Evolutionary conservation across 2,113 vertebrate species (phyloP).

Genomic region (Pelvicachromis taeniatus): DNA sequence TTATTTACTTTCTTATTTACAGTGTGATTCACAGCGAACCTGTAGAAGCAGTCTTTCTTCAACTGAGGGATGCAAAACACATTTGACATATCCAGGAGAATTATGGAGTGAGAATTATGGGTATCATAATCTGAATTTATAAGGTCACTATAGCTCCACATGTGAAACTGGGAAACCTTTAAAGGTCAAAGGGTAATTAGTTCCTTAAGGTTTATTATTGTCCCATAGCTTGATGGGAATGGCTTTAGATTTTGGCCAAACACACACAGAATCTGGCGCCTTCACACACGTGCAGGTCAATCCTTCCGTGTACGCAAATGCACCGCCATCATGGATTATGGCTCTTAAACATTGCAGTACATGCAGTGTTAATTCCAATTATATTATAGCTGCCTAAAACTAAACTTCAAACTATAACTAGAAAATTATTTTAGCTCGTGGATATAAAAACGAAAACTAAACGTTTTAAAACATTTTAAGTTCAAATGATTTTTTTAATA

Average conservation of each 20-base stretch:
- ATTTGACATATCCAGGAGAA: not conserved
- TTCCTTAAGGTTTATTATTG: not conserved
- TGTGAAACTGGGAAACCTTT: not conserved
- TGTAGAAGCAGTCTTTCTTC: not conserved
- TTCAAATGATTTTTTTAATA: not conserved
- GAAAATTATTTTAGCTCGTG: not conserved
- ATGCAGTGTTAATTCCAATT: not conserved
- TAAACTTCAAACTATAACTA: not conserved
- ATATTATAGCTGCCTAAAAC: not conserved
- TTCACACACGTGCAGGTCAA: not conserved
- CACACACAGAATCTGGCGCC: fast-evolving
- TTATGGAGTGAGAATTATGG: not conserved
- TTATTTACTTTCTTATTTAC: not conserved
- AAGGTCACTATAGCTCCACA: not conserved
- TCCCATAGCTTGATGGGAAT: not conserved
- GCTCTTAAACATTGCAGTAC: not conserved
- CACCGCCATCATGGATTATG: too few species aligned
- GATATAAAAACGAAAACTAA: not conserved
- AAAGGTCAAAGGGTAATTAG: not conserved
- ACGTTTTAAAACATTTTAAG: not conserved
- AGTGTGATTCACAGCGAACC: not conserved
- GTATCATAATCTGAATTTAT: not conserved
- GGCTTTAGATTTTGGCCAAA: not conserved
- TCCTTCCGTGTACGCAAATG: not conserved
- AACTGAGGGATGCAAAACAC: not conserved